Conservation (phyloP, 2,888 invertebrate genomes). For the Agrilus mali region DNA sequence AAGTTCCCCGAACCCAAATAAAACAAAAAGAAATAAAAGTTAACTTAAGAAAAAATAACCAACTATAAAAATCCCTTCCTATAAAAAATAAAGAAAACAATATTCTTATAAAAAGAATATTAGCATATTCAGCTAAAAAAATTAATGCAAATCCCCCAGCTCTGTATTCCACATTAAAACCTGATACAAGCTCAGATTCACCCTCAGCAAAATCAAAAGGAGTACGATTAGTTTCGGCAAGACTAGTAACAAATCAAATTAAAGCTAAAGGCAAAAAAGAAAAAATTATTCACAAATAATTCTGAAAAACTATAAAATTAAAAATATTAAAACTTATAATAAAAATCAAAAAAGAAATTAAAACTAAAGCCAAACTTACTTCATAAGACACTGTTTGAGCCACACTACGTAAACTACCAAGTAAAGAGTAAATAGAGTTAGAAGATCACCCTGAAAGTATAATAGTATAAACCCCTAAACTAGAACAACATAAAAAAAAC, state of each 20-base stretch:
- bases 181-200: conserved; percentile 65
- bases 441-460: conserved; percentile 55
- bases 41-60: conserved; percentile 43
- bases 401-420: conserved; percentile 53
- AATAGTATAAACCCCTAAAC: conserved; percentile 50
- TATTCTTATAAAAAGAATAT: conserved; percentile 56
- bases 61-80: conserved; percentile 36
- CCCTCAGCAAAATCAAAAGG: conserved; percentile 73
- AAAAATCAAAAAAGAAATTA: conserved; percentile 46
- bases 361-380: conserved; percentile 53
- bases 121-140: conserved; percentile 59
- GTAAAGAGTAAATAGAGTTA: conserved; percentile 60
- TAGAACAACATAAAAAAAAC: conserved; percentile 52
- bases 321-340: conserved; percentile 42
- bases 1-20: conserved; percentile 52
- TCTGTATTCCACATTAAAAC: conserved; percentile 69
- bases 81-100: conserved; percentile 47
- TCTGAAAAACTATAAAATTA: conserved; percentile 38
- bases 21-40: conserved; percentile 45
- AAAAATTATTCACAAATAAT: conserved; percentile 41
- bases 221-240: conserved; percentile 61
- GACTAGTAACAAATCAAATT: conserved; percentile 45
- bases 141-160: conserved; percentile 58
- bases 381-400: conserved; percentile 71
- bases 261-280: conserved; percentile 41